Base-by-base conservation (phyloP, 2,797 vertebrate species). In the Pelodytes ibericus region DNA sequence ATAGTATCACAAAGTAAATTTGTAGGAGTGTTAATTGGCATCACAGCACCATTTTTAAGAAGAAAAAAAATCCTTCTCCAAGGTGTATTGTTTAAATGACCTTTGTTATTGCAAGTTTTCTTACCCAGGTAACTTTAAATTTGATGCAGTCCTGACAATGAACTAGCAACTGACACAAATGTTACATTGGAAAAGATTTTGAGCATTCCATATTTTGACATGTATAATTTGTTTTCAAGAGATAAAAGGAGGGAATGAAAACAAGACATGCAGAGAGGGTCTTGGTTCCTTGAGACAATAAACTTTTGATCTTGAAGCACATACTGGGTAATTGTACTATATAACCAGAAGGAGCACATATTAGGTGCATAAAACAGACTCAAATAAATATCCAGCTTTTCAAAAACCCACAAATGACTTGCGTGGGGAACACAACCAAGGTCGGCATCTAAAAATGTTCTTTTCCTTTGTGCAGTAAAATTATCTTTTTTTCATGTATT, bases 161-260 rank as follows among this genome's bases (percentile, higher is more conserved):
- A 73, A 80, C 74, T 79, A 81, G 72, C 82, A 67, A 62, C 44
- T 79, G 58, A 60, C 73, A 22, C 66, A 77, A 81, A 80, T 72
- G 53, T 77, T 63, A 76, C 24, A 72, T 74, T 57, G 0, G 68
- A 82, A 80, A 79, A 56, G 49, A 29, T 27, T 20, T 0, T 20
- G 72, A 76, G 53, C 60, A 78, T 30, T 31, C 9, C 15, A 30
- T n/a, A n/a, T n/a, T n/a, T n/a, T n/a, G 13, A 15, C 20, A 44
- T 56, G 63, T 1, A 68, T 71, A 68, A 59, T 63, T 72, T 41
- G 65, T 29, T 78, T 56, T 29, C 30, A 73, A 62, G n/a, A 80
- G 30, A 49, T 56, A 77, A 80, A 82, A 70, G 5, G 13, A 13
- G 70, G 47, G 25, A n/a, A 77, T 81, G 36, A 80, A 82, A 68